Evolutionary conservation across 2,113 vertebrate genomes (phyloP).

Genomic region (Leptosomus discolor): DNA sequence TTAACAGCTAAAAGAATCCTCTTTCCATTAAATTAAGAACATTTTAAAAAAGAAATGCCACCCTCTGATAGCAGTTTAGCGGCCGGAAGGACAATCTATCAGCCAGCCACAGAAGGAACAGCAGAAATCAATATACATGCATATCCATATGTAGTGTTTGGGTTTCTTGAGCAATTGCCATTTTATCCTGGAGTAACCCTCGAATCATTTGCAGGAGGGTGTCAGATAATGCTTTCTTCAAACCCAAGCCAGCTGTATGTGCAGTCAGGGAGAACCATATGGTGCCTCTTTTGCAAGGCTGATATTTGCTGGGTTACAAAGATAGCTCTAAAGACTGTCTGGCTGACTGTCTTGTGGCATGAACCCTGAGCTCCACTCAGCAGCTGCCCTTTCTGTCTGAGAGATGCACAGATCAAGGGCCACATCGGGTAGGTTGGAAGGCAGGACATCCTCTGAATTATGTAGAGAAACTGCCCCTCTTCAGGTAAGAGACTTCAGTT

Average conservation of each 20-base stretch:
- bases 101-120: not conserved
- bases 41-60: not conserved
- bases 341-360: not conserved
- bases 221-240: not conserved
- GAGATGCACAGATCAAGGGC: not conserved
- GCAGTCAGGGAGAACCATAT: not conserved
- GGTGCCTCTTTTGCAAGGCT: not conserved
- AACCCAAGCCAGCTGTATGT: not conserved
- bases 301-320: not conserved
- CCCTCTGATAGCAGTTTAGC: not conserved
- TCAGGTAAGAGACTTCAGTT: not conserved
- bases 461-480: not conserved
- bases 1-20: not conserved
- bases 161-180: constrained; percentile 6
- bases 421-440: not conserved
- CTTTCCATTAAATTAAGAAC: not conserved
- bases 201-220: not conserved
- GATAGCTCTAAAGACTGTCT: not conserved
- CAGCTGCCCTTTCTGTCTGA: not conserved
- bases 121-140: not conserved
- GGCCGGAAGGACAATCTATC: not conserved
- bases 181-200: constrained; percentile 8
- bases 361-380: not conserved
- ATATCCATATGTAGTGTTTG: not conserved
- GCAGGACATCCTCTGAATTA: not conserved